Evolutionary conservation across 2,888 invertebrate genomes (phyloP).

Genomic region (Drosophila seclusa): DNA sequence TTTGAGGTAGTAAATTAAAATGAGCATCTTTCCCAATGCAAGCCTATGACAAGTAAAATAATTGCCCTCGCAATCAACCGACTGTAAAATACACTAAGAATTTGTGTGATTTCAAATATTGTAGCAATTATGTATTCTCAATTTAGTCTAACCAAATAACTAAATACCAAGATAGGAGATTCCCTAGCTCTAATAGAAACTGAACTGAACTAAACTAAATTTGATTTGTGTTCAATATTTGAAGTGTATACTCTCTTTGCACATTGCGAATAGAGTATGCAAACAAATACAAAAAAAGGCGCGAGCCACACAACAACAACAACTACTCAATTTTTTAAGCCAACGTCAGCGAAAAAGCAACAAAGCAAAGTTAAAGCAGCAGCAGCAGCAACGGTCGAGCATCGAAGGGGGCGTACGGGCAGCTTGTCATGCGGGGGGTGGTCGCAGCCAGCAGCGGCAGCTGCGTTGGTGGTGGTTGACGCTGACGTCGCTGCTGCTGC

Average conservation of each 20-base stretch:
- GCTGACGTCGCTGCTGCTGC: conserved; percentile 45
- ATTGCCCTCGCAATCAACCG: conserved; percentile 18
- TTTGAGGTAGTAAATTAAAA: conserved; percentile 29
- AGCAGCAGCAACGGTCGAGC: conserved; percentile 23
- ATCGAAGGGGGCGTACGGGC: conserved; percentile 11
- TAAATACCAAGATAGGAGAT: not conserved
- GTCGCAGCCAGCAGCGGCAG: conserved; percentile 44
- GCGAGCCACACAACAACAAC: conserved; percentile 44
- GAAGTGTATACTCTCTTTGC: conserved; percentile 5
- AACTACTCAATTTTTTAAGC: conserved; percentile 49
- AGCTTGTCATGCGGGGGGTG: conserved; percentile 46
- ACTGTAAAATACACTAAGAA: conserved; percentile 3
- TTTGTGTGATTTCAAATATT: not conserved
- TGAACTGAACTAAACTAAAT: not conserved
- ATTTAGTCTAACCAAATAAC: not conserved
- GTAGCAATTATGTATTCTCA: not conserved
- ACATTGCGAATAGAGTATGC: conserved; percentile 7
- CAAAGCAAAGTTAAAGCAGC: conserved; percentile 46
- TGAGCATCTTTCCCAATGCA: conserved; percentile 9
- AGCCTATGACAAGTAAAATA: conserved; percentile 22
- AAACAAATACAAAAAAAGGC: conserved; percentile 52
- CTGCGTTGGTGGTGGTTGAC: conserved; percentile 73
- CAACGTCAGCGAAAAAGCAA: conserved; percentile 69
- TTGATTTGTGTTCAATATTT: not conserved
- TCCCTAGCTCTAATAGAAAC: not conserved